phyloP scores from a whole-genome alignment of 2,888 invertebrate genomes.

The Cremastinae sp. region DNA sequence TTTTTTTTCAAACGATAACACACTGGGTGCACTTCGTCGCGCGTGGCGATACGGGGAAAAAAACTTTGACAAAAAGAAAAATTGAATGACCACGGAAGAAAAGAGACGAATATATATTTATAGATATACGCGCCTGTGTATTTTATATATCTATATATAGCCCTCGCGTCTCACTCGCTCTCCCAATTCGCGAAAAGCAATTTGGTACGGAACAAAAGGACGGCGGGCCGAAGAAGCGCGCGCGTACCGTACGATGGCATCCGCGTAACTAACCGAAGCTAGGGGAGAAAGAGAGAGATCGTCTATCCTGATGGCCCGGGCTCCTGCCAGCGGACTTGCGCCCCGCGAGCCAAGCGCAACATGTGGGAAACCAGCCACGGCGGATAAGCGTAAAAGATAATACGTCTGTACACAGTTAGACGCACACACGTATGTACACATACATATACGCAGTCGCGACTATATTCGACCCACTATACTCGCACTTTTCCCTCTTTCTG shows the following conservation, averaged over 20 bases:
- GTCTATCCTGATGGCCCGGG: constrained; percentile 78
- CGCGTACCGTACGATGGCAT: constrained; percentile 72
- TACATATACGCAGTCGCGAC: background rate
- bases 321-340: constrained; percentile 77
- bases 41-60: no score
- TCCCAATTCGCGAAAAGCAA: no score
- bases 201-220: background rate
- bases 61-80: no score
- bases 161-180: no score
- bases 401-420: constrained; percentile 37
- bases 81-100: no score
- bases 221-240: constrained; percentile 47
- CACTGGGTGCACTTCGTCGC: background rate
- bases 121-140: no score
- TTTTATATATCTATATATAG: no score
- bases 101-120: no score
- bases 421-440: constrained; percentile 12
- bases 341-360: constrained; percentile 78
- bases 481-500: no score
- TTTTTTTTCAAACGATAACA: background rate
- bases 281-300: constrained; percentile 67
- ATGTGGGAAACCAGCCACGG: constrained; percentile 75
- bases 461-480: no score
- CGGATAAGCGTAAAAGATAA: constrained; percentile 65
- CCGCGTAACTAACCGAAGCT: constrained; percentile 74